A percentile compares a stretch with the other conserved stretches of the same genome.
phyloP scores from a whole-genome alignment of 2,113 vertebrate species.

The Bambusicola thoracicus region DNA sequence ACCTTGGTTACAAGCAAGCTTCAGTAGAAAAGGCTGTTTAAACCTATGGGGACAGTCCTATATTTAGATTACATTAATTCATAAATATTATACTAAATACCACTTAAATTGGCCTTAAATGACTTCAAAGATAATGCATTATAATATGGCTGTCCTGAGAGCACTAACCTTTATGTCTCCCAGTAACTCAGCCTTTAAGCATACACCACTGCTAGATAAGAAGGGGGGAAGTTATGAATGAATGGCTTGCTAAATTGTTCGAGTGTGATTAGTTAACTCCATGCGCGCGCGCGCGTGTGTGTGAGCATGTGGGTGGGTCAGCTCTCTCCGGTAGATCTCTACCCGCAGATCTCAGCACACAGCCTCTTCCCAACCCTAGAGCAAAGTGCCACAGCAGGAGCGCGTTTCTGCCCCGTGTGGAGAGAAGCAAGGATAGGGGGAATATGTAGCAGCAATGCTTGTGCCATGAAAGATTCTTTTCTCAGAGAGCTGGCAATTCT shows the following conservation, averaged over 20 bases:
- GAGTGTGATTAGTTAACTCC: conserved; percentile 65
- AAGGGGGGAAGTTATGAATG: conserved; percentile 79
- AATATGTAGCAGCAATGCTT: neutral
- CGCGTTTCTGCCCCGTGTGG: conserved; percentile 1
- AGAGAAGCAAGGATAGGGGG: neutral
- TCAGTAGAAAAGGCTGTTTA: conserved; percentile 67
- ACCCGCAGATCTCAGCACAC: neutral
- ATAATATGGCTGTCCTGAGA: conserved; percentile 83
- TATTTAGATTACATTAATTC: conserved; percentile 85
- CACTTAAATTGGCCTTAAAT: conserved; percentile 83
- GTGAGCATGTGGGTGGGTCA: conserved; percentile 19
- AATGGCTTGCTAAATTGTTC: conserved; percentile 66
- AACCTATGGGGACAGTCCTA: conserved; percentile 74
- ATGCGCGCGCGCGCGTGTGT: neutral
- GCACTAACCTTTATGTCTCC: conserved; percentile 80
- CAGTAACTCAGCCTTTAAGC: conserved; percentile 79
- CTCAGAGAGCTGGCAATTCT: neutral
- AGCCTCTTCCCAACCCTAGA: conserved; percentile 2
- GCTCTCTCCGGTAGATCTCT: conserved; percentile 23
- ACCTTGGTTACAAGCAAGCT: conserved; percentile 59
- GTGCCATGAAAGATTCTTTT: neutral
- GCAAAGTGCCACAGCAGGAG: conserved; percentile 20
- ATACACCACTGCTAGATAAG: conserved; percentile 66
- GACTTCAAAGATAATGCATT: conserved; percentile 83
- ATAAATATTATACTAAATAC: conserved; percentile 87